These are phyloP conservation scores for Progne subis DNA, from an alignment of 2,113 vertebrate species.

Conservation along the genomic window DNA sequence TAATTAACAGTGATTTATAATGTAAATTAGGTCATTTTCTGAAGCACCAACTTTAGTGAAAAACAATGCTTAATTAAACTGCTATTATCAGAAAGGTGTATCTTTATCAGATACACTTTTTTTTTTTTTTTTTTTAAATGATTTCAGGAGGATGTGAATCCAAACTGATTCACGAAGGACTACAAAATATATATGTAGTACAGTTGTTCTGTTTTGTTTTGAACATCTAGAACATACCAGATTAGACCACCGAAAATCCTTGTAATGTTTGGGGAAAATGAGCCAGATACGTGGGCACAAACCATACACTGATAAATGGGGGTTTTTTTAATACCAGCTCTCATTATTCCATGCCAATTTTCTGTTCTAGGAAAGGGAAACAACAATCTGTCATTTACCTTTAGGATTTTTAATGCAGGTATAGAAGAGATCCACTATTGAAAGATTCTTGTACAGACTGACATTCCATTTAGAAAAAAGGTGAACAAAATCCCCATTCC, in stretches of 20 bases:
- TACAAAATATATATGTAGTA: not conserved
- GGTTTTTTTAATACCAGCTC: not conserved
- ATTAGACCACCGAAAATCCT: not conserved
- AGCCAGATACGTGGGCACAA: not conserved
- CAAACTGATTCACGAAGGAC: not conserved
- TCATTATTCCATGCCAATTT: not conserved
- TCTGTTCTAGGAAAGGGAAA: not conserved
- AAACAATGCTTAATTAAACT: not conserved
- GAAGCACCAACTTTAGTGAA: not conserved
- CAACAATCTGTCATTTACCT: not conserved
- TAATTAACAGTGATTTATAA: not conserved
- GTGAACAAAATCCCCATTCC: not conserved
- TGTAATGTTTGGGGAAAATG: not conserved
- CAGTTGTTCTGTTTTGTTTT: not conserved
- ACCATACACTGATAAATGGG: not conserved
- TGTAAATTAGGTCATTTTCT: not conserved
- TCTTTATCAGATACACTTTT: not conserved
- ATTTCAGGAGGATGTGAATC: not conserved
- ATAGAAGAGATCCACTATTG: rapidly evolving
- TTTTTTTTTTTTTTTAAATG: not conserved
- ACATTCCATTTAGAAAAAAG: not conserved
- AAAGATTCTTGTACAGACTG: not conserved
- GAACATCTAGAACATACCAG: not conserved
- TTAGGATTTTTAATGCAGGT: not conserved
- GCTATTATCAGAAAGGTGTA: not conserved